Conservation (phyloP, 2,797 vertebrate species). For the Echiichthys vipera region DNA sequence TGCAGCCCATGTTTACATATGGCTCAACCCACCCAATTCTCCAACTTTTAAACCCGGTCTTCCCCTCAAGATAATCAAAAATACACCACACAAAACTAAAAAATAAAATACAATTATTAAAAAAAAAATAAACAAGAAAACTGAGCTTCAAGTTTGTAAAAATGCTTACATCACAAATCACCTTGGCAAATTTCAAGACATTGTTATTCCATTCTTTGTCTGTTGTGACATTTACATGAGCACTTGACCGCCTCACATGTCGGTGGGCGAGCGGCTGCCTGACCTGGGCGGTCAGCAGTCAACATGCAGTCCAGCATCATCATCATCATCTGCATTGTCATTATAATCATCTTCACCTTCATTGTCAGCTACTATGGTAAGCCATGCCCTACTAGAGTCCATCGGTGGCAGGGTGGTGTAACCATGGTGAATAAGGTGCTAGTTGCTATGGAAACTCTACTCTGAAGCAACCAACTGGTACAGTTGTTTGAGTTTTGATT, state of each 20-base stretch:
- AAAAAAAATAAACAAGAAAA: conserved; percentile 53
- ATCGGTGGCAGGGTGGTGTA: conserved; percentile 66
- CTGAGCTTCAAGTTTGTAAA: conserved; percentile 81
- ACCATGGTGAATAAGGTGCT: conserved; percentile 83
- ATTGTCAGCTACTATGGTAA: conserved; percentile 70
- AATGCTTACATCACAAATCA: conserved; percentile 75
- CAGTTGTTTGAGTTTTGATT: conserved; percentile 56
- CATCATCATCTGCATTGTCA: conserved; percentile 17
- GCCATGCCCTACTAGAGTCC: conserved; percentile 67
- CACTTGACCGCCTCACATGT: conserved; percentile 60
- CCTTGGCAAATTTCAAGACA: conserved; percentile 63
- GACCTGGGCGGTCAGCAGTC: conserved; percentile 27
- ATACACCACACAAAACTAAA: conserved; percentile 71
- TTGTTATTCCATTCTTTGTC: conserved; percentile 67
- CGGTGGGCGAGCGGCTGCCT: conserved; percentile 34
- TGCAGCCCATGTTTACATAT: conserved; percentile 67
- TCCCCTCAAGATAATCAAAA: conserved; percentile 54
- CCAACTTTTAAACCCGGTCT: conserved; percentile 18
- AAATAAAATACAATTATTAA: conserved; percentile 35
- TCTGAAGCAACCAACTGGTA: conserved; percentile 68
- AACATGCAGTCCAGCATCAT: conserved; percentile 48
- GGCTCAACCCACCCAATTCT: conserved; percentile 48
- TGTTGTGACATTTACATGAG: conserved; percentile 63
- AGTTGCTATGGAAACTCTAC: conserved; percentile 80
- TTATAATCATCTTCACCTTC: conserved; percentile 44